Conservation (phyloP, 2,113 vertebrate species). For the Lipotes vexillifer region DNA sequence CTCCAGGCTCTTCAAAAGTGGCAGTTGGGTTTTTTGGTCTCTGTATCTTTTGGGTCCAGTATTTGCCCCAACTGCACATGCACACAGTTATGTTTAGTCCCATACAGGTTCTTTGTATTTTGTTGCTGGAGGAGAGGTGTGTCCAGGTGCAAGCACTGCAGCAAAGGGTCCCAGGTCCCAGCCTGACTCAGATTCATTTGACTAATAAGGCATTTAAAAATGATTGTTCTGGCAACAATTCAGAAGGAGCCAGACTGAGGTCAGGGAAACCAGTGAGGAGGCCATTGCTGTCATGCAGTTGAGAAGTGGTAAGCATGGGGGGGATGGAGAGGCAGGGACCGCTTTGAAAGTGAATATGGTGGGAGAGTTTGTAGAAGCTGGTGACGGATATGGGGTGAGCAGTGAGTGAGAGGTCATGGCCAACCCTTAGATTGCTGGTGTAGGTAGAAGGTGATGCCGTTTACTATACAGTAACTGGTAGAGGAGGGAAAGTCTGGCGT, state of each 20-base stretch:
- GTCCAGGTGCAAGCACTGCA: too few species aligned
- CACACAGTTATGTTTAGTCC: too few species aligned
- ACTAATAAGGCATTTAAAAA: neutral
- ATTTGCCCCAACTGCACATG: too few species aligned
- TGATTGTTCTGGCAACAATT: neutral
- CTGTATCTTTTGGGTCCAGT: too few species aligned
- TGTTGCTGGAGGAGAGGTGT: too few species aligned
- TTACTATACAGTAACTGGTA: neutral
- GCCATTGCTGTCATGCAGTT: neutral
- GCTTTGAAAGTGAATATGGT: neutral
- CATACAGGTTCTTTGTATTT: too few species aligned
- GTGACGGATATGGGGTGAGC: neutral
- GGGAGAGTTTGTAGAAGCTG: neutral
- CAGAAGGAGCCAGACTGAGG: neutral
- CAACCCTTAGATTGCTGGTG: neutral
- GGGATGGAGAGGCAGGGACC: neutral
- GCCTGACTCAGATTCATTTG: neutral
- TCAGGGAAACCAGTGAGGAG: neutral
- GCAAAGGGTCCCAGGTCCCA: too few species aligned
- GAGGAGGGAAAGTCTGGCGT: neutral
- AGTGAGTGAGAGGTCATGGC: neutral
- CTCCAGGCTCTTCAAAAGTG: too few species aligned
- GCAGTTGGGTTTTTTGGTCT: too few species aligned
- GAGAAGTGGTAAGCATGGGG: neutral
- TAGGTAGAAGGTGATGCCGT: neutral